Conservation (phyloP, 2,797 vertebrate genomes). For the Borostomias antarcticus region DNA sequence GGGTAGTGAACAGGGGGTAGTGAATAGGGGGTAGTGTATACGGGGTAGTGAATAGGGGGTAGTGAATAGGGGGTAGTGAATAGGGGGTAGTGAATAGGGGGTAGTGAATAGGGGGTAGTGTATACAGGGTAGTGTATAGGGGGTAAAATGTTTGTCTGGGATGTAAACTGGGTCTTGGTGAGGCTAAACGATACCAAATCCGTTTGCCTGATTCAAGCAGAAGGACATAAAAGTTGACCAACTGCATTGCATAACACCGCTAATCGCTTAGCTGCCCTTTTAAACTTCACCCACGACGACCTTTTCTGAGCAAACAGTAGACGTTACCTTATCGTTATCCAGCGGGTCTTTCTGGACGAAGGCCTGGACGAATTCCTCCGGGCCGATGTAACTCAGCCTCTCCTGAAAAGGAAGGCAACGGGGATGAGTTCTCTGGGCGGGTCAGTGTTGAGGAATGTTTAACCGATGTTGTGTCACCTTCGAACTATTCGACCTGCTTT, state of each 20-base stretch:
- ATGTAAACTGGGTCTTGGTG: slow-evolving; percentile 30
- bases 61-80: too few relatives aligned
- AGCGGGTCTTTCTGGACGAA: slow-evolving; percentile 90
- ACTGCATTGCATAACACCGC: slow-evolving; percentile 26
- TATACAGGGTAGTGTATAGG: too few relatives aligned
- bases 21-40: too few relatives aligned
- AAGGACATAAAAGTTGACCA: background rate
- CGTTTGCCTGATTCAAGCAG: background rate
- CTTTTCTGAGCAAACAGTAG: slow-evolving; percentile 20
- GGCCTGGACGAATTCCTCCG: slow-evolving; percentile 94
- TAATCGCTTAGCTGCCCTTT: slow-evolving; percentile 1
- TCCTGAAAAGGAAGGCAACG: slow-evolving; percentile 76
- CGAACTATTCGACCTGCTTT: background rate
- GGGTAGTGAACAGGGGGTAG: too few relatives aligned
- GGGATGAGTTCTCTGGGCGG: slow-evolving; percentile 2
- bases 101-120: too few relatives aligned
- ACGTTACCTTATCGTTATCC: slow-evolving; percentile 89
- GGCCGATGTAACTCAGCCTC: slow-evolving; percentile 92
- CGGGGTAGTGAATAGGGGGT: too few relatives aligned
- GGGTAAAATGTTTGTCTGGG: slow-evolving; percentile 38
- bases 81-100: too few relatives aligned
- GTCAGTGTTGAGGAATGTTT: slow-evolving; percentile 10
- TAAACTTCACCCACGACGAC: background rate
- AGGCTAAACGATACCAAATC: too few relatives aligned
- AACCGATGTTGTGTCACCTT: slow-evolving; percentile 1